These are phyloP conservation scores for Mugil cephalus DNA, from an alignment of 2,113 vertebrate species.

Conservation along the genomic window DNA sequence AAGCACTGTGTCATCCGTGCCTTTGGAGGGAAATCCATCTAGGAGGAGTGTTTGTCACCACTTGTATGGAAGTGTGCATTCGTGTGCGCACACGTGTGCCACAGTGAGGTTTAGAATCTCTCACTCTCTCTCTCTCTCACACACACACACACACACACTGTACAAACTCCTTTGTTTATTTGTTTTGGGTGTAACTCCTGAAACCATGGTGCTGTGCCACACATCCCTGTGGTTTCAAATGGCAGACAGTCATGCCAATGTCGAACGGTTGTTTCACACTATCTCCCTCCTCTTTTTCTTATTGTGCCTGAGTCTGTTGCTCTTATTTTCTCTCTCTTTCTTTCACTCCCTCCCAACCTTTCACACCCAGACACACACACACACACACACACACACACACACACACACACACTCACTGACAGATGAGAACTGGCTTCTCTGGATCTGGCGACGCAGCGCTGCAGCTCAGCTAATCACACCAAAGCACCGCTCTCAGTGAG, in stretches of 20 bases:
- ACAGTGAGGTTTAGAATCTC: slow-evolving; percentile 50
- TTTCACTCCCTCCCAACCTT: slow-evolving; percentile 11
- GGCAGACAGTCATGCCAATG: slow-evolving; percentile 65
- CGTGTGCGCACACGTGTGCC: slow-evolving; percentile 26
- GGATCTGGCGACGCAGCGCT: slow-evolving; percentile 41
- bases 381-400: slow-evolving; percentile 20
- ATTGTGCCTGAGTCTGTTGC: slow-evolving; percentile 17
- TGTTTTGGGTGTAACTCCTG: slow-evolving; percentile 83
- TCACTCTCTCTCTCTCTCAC: slow-evolving; percentile 16
- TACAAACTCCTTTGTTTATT: slow-evolving; percentile 79
- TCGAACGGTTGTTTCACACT: slow-evolving; percentile 36
- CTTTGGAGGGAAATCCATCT: slow-evolving; percentile 55
- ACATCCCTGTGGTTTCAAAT: slow-evolving; percentile 71
- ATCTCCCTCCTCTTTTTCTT: slow-evolving; percentile 29
- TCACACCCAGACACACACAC: slow-evolving; percentile 37
- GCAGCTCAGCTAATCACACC: slow-evolving; percentile 75
- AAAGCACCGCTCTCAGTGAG: slow-evolving; percentile 65
- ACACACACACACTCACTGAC: slow-evolving; percentile 54
- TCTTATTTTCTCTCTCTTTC: slow-evolving; percentile 7
- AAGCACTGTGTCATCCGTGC: slow-evolving; percentile 46
- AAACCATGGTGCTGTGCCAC: slow-evolving; percentile 82
- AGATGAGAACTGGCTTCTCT: slow-evolving; percentile 57
- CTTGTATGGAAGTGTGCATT: background rate
- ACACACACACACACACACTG: slow-evolving; percentile 29
- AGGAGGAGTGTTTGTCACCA: background rate